These are phyloP conservation scores for Nymphalis polychloros DNA, from an alignment of 2,888 invertebrate genomes.

Conservation along the genomic window DNA sequence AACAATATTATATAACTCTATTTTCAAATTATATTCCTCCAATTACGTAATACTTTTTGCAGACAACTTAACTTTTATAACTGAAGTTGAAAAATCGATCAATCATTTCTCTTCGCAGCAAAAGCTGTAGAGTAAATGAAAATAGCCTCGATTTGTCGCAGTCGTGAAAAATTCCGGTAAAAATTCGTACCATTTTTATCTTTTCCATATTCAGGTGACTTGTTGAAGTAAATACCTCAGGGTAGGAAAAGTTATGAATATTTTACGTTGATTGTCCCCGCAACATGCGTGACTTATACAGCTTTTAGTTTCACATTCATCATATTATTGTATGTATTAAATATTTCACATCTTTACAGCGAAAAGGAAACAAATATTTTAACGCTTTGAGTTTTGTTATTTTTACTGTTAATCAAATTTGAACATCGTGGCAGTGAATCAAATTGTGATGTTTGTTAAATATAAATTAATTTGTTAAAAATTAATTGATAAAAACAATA, in stretches of 20 bases:
- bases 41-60: neutral
- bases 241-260: constrained; percentile 25
- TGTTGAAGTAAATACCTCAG: constrained; percentile 10
- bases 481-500: no score
- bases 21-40: neutral
- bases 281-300: constrained; percentile 28
- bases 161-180: neutral
- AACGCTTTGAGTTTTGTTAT: neutral
- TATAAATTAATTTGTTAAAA: no score
- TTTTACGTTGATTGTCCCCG: constrained; percentile 20
- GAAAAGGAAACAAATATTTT: constrained; percentile 19
- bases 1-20: neutral
- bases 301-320: constrained; percentile 27
- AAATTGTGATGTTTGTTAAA: no score
- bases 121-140: neutral
- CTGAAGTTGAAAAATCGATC: constrained; percentile 4
- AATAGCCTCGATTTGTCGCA: constrained; percentile 11
- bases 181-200: neutral
- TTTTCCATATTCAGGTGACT: constrained; percentile 17
- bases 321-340: constrained; percentile 21
- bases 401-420: no score
- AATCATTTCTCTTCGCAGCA: constrained; percentile 2
- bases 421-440: no score
- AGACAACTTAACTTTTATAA: neutral
- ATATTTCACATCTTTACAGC: constrained; percentile 17